Evolutionary conservation across 2,113 vertebrate genomes (phyloP).

Genomic region (Paralichthys olivaceus): DNA sequence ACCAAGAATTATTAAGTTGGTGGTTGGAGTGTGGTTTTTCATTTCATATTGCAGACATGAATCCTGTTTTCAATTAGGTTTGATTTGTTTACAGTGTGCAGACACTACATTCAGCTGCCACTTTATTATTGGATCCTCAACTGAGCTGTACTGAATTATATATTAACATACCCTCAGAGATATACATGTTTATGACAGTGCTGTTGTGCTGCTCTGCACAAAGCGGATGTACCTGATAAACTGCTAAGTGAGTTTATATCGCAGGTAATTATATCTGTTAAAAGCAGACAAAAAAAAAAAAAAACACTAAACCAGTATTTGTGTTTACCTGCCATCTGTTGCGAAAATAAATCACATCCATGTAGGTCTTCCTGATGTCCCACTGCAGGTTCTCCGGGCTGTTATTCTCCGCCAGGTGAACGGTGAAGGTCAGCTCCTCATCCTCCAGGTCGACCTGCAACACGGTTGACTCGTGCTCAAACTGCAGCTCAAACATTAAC

Average conservation of each 20-base stretch:
- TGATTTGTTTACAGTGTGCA: neutral
- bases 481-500: constrained; percentile 45
- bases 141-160: neutral
- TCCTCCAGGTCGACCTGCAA: constrained; percentile 70
- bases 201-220: neutral
- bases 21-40: neutral
- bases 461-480: constrained; percentile 15
- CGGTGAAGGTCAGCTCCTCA: constrained; percentile 71
- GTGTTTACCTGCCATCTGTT: constrained; percentile 78
- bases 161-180: neutral
- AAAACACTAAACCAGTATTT: neutral
- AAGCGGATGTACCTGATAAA: neutral
- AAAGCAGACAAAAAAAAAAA: neutral
- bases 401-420: constrained; percentile 79
- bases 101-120: neutral
- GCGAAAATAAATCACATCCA: constrained; percentile 74
- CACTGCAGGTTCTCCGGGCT: constrained; percentile 82
- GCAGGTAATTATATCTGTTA: neutral
- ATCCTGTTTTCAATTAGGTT: neutral
- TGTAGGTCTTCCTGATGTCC: constrained; percentile 79
- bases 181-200: neutral
- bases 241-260: neutral
- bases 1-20: neutral
- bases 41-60: neutral
- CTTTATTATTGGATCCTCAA: neutral